Percentiles rank a stretch among this genome's conserved stretches.
These are phyloP conservation scores for Nematolebias whitei DNA, from an alignment of 2,113 vertebrate species.

Conservation along the genomic window DNA sequence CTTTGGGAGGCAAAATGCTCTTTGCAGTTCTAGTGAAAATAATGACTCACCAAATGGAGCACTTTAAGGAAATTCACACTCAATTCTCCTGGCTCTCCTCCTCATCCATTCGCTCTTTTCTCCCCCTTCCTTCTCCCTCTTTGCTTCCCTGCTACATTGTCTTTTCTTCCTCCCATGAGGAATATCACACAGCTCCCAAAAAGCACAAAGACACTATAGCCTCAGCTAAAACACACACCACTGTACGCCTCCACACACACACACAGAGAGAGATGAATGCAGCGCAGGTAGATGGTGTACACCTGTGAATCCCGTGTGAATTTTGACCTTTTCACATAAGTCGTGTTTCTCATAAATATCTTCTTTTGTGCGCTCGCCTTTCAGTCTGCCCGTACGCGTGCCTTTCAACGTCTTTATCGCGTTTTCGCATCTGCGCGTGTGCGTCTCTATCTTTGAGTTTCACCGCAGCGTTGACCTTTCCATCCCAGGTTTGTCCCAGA, in stretches of 20 bases:
- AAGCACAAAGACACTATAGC: slow-evolving; percentile 27
- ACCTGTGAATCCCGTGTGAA: slow-evolving; percentile 60
- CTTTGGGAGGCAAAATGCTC: slow-evolving; percentile 76
- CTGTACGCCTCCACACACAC: not conserved
- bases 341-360: slow-evolving; percentile 72
- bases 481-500: slow-evolving; percentile 72
- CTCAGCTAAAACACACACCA: slow-evolving; percentile 11
- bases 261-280: slow-evolving; percentile 7
- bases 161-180: slow-evolving; percentile 62
- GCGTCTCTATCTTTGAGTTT: slow-evolving; percentile 55
- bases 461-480: slow-evolving; percentile 75
- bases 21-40: slow-evolving; percentile 80
- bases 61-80: slow-evolving; percentile 81
- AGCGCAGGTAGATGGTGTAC: slow-evolving; percentile 33
- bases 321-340: slow-evolving; percentile 73
- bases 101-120: slow-evolving; percentile 53
- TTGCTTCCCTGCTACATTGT: slow-evolving; percentile 63
- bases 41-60: slow-evolving; percentile 82
- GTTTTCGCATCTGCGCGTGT: slow-evolving; percentile 27
- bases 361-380: slow-evolving; percentile 62
- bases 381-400: slow-evolving; percentile 61
- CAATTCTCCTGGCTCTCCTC: slow-evolving; percentile 70
- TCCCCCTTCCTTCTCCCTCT: slow-evolving; percentile 43
- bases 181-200: slow-evolving; percentile 54
- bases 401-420: slow-evolving; percentile 38